These are phyloP conservation scores for Stichopus chloronotus DNA, from an alignment of 35 echinoderm and acorn worm genomes.

Conservation along the genomic window DNA sequence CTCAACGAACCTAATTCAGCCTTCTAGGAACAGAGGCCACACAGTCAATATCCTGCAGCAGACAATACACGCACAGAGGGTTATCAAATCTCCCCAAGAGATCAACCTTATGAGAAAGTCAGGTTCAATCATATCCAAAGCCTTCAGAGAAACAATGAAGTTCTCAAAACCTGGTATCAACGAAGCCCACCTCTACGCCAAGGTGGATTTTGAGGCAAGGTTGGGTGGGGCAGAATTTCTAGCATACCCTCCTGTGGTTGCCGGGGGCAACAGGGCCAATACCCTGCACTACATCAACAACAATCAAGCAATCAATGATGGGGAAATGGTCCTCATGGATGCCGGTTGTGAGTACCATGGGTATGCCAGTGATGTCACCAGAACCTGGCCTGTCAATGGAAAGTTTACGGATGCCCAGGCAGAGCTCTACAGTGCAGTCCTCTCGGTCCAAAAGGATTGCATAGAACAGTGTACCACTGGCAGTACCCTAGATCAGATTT, in stretches of 20 bases:
- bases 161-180: slow-evolving; percentile 80
- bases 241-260: slow-evolving; percentile 94
- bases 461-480: slow-evolving; percentile 81
- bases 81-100: slow-evolving; percentile 87
- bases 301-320: slow-evolving; percentile 80
- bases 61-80: slow-evolving; percentile 74
- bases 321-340: slow-evolving; percentile 95
- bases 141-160: slow-evolving; percentile 83
- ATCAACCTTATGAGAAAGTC: slow-evolving; percentile 74
- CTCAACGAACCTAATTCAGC: slow-evolving; percentile 70
- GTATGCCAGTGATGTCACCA: slow-evolving; percentile 97
- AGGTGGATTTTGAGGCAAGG: slow-evolving; percentile 82
- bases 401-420: slow-evolving; percentile 74
- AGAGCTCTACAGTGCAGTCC: slow-evolving; percentile 77
- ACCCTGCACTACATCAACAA: slow-evolving; percentile 97
- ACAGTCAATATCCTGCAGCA: slow-evolving; percentile 88
- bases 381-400: slow-evolving; percentile 97
- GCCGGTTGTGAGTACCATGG: slow-evolving; percentile 98
- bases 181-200: slow-evolving; percentile 89
- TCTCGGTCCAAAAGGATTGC: slow-evolving; percentile 84
- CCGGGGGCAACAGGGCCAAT: slow-evolving; percentile 95
- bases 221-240: slow-evolving; percentile 88
- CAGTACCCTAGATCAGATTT: slow-evolving; percentile 84
- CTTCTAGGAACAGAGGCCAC: slow-evolving; percentile 73
- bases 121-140: slow-evolving; percentile 76